These are phyloP conservation scores for Glaucidium brasilianum DNA, from an alignment of 2,113 vertebrate species.

Conservation along the genomic window DNA sequence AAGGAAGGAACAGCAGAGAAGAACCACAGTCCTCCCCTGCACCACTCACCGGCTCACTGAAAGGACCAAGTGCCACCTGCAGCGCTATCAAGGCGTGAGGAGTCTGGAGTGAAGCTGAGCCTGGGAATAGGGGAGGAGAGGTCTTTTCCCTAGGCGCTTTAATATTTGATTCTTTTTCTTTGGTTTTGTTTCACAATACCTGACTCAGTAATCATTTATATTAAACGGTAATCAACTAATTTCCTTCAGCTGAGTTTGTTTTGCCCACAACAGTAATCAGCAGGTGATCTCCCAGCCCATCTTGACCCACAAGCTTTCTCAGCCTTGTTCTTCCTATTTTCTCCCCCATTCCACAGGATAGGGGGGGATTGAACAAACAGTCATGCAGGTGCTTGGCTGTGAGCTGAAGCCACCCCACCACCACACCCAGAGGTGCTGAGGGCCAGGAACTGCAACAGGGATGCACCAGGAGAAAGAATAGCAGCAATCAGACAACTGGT, in stretches of 20 bases:
- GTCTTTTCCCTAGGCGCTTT: not conserved
- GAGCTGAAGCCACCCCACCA: not conserved
- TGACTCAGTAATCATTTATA: not conserved
- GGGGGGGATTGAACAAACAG: fast-evolving
- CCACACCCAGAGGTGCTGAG: no score
- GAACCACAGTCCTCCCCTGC: not conserved
- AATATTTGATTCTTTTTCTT: not conserved
- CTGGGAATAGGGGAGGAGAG: not conserved
- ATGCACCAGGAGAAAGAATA: not conserved
- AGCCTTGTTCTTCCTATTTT: not conserved
- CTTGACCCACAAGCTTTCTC: not conserved
- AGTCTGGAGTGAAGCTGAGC: not conserved
- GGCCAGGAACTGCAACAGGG: not conserved
- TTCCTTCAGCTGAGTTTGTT: not conserved
- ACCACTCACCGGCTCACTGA: fast-evolving
- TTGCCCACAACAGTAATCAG: not conserved
- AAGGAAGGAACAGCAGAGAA: not conserved
- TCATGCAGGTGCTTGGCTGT: not conserved
- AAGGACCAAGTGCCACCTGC: not conserved
- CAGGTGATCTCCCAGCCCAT: not conserved
- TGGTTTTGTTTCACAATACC: not conserved
- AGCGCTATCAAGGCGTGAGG: fast-evolving
- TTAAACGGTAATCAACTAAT: not conserved
- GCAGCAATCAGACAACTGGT: not conserved
- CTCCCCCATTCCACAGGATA: fast-evolving